Base-by-base conservation (phyloP, 1,140 invertebrate genomes). In the Anthonomus grandis region DNA sequence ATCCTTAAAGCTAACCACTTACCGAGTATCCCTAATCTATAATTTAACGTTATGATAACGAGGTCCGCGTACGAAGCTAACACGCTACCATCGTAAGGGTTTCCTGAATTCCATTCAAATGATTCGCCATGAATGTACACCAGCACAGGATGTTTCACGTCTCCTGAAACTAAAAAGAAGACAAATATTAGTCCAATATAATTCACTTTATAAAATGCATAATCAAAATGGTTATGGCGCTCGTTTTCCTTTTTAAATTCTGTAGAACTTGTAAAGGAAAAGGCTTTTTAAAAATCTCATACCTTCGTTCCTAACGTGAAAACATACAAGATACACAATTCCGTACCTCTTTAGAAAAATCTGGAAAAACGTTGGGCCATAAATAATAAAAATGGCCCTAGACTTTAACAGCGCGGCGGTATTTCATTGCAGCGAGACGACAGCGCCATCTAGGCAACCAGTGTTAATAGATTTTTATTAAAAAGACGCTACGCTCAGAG, bases 11-110 rank as follows among this genome's bases (percentile, higher is more conserved):
- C n/a, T n/a, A n/a, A n/a, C n/a, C n/a, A 53, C 82, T 83, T 78
- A 92, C 91, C 95, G 67, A 98, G 79, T 60, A 97, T 87, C 46
- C 95, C 96, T 31, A 99, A 83, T 50, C 96, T 82, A 76, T 97
- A 99, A 80, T 98, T 98, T 63, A 98, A 83, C 15, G 94, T 95
- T 63, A 98, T 88, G 57, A 98, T 91, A 53, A 98, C 89, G 67
- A 96, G 82, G 62, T 95, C 87, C 4, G 91, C 87, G 68, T 93
- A 91, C 67, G 91, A 89, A 45, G 93, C 89, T 57, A 98, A 78
- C 22, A 95, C 89, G 59, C 90, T 90, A 49, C 93, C 94, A 72
- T 98, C 93, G 76, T 97, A 96, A 4, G 92, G 86, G 77, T 96
- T 95, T 34, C 94, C 93, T 41, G 91, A 91, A 68, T 93, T 95